Base-by-base conservation (phyloP, 2,797 vertebrate species). In the Nothura maculosa region DNA sequence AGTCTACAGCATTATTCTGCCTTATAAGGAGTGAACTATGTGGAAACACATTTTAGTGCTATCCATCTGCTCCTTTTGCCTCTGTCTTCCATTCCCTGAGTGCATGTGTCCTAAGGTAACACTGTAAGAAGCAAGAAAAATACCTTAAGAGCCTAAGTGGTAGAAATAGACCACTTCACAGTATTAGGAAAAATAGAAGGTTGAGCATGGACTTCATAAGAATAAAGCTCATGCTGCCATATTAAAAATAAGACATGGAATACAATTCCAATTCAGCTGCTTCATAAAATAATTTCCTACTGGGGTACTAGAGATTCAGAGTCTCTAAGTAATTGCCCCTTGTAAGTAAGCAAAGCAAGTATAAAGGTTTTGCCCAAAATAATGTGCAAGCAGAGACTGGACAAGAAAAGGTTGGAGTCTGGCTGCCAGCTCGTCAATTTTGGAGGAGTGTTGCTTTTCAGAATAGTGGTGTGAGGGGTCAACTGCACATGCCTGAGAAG, bases 251-350 rank as follows among this genome's bases (percentile, higher is more conserved):
- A 55, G 8, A 50, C 38, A 3, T 32, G 30, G 73, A 89, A 45
- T 61, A 78, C 40, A 3, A 73, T 42, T 89, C 85, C 58, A n/a
- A 7, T 66, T 84, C 34, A 57, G 3, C 16, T 73, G 30, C 25
- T 85, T 82, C 67, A 27, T 30, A 89, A 69, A 80, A 30, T 62
- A 81, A 84, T 69, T 40, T 52, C 21, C 47, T 85, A 19, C 16
- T 60, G 13, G 1, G 7, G 48, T 67, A 52, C 16, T 70, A 32
- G 63, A 62, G 54, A 69, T 63, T 47, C 57, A 14, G 9, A 20
- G 38, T 48, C 1, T 58, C 11, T 21, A 57, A 68, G 50, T 19
- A 79, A 79, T 40, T 12, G 4, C 13, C 11, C 38, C 34, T 27
- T 13, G 17, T 58, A 69, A 78, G 82, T 27, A 12, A 85, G 6